Evolutionary conservation across 2,797 vertebrate genomes (phyloP).

Genomic region (Pempheris klunzingeri): DNA sequence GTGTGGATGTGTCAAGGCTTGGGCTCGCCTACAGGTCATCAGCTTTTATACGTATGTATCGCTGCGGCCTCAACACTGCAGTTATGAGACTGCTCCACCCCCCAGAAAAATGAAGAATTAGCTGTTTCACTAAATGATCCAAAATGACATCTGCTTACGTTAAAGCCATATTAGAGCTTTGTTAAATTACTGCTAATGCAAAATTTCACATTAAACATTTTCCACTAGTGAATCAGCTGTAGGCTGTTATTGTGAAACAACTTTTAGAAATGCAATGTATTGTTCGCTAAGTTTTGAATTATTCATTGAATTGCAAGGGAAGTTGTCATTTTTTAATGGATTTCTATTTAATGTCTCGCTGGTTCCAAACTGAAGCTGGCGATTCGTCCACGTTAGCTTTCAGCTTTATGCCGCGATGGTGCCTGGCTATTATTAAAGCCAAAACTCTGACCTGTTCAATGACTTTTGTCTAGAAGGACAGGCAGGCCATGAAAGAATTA

Average conservation of each 20-base stretch:
- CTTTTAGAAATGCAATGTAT: background rate
- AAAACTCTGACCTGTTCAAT: background rate
- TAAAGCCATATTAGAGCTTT: background rate
- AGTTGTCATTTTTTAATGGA: too few relatives aligned
- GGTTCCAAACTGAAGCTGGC: background rate
- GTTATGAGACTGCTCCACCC: too few relatives aligned
- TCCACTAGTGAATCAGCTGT: background rate
- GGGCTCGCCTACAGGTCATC: too few relatives aligned
- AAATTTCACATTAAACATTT: background rate
- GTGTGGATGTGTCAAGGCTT: background rate
- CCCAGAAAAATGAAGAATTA: background rate
- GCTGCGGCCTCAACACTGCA: too few relatives aligned
- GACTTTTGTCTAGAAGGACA: background rate
- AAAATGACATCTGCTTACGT: background rate
- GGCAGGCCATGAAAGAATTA: too few relatives aligned
- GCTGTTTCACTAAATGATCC: background rate
- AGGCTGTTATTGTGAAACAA: background rate
- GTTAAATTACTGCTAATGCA: background rate
- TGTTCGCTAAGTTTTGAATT: background rate
- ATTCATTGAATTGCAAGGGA: background rate
- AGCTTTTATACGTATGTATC: too few relatives aligned
- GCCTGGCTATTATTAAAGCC: background rate
- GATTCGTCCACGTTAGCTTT: background rate
- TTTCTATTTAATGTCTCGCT: background rate
- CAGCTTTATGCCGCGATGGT: background rate